Evolutionary conservation across 2,888 invertebrate genomes (phyloP).

Genomic region (Brachylomia viminalis): DNA sequence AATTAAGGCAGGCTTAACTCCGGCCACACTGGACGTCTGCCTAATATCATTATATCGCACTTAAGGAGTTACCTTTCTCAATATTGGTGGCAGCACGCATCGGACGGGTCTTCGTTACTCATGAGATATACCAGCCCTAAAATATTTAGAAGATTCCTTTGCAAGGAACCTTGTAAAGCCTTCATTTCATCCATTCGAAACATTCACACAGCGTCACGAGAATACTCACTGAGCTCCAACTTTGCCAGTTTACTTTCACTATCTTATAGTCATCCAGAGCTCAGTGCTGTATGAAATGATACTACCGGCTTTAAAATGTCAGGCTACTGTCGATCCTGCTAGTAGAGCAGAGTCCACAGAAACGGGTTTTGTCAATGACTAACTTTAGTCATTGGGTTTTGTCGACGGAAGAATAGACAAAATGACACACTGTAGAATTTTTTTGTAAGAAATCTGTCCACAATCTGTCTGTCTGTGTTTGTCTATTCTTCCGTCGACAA

Average conservation of each 20-base stretch:
- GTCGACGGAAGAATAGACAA: no score
- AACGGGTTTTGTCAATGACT: no score
- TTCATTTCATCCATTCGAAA: constrained; percentile 6
- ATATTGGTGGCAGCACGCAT: neutral
- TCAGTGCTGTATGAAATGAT: neutral
- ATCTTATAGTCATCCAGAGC: neutral
- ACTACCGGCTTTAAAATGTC: neutral
- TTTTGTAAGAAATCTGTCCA: no score
- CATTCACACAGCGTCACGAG: neutral
- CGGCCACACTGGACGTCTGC: constrained; percentile 3
- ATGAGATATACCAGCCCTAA: neutral
- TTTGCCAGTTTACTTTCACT: neutral
- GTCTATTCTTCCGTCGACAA: no score
- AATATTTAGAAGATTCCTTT: neutral
- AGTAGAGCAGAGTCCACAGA: neutral
- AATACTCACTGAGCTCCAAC: neutral
- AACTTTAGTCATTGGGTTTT: no score
- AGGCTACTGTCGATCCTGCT: neutral
- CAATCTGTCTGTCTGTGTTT: no score
- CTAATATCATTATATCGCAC: constrained; percentile 5
- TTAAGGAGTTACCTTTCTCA: constrained; percentile 2
- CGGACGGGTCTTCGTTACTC: neutral
- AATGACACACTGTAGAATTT: no score
- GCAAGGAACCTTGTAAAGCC: neutral
- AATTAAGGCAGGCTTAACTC: constrained; percentile 46